A percentile compares a stretch with the other conserved stretches of the same genome.
These are phyloP conservation scores for Loripinus fragilis DNA, from an alignment of 2,888 invertebrate species.

Conservation along the genomic window DNA sequence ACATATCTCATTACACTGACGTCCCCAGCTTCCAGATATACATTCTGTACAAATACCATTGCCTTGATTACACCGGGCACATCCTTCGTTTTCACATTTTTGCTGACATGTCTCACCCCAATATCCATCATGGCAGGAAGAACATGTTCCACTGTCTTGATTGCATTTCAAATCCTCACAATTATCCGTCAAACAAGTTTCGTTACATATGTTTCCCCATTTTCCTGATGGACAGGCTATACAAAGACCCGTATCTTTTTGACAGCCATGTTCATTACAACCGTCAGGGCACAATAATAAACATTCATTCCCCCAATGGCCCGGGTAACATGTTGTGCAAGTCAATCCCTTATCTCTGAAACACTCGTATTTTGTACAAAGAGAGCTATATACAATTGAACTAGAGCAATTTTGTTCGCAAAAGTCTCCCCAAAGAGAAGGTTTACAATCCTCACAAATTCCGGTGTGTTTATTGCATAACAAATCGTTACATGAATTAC, in stretches of 20 bases:
- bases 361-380: not conserved
- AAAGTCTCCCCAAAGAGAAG: slow-evolving; percentile 23
- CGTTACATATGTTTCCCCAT: slow-evolving; percentile 19
- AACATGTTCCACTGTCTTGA: not conserved
- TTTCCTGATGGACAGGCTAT: slow-evolving; percentile 1
- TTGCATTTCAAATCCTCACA: not conserved
- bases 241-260: slow-evolving; percentile 19
- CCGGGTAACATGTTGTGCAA: slow-evolving; percentile 11
- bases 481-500: not conserved
- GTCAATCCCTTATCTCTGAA: slow-evolving; percentile 1
- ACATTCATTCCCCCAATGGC: slow-evolving; percentile 23
- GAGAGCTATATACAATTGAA: not conserved
- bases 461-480: slow-evolving; percentile 23
- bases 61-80: slow-evolving; percentile 27
- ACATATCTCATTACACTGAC: slow-evolving; percentile 38
- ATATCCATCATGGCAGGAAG: not conserved
- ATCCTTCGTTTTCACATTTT: not conserved
- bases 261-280: slow-evolving; percentile 7
- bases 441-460: slow-evolving; percentile 2
- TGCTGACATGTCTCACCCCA: not conserved
- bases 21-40: slow-evolving; percentile 20
- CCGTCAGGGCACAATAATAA: not conserved
- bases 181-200: slow-evolving; percentile 4
- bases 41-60: slow-evolving; percentile 35
- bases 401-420: slow-evolving; percentile 10